A percentile compares a stretch with the other conserved stretches of the same genome.
Conservation (phyloP, 2,888 invertebrate species). For the Hermaeophaga mercurialis region DNA sequence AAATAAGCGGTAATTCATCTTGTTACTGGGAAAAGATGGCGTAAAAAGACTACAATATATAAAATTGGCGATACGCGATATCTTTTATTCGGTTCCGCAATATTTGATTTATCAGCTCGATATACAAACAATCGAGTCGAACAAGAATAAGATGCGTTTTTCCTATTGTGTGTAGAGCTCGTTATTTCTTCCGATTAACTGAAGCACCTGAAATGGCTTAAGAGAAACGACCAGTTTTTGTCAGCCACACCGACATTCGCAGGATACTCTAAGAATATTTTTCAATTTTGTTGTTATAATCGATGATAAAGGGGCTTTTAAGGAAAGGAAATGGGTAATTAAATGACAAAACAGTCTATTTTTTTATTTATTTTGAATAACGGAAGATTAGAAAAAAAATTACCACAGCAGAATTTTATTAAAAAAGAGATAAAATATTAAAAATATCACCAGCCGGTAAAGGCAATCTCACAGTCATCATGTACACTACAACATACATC, state of each 20-base stretch:
- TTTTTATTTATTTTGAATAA: no score
- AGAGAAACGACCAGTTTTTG: conserved; percentile 51
- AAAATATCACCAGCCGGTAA: no score
- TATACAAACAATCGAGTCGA: conserved; percentile 41
- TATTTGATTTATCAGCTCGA: conserved; percentile 37
- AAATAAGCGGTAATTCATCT: conserved; percentile 25
- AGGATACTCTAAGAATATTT: conserved; percentile 12
- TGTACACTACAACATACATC: no score
- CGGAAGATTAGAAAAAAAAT: no score
- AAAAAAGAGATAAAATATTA: no score
- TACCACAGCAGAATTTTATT: no score
- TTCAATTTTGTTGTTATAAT: neutral
- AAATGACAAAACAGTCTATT: no score
- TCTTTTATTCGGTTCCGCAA: conserved; percentile 30
- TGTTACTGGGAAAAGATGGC: conserved; percentile 21
- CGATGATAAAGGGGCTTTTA: neutral
- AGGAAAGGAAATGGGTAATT: no score
- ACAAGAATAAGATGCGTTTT: conserved; percentile 44
- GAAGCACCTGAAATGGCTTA: conserved; percentile 54
- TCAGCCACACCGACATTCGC: conserved; percentile 28
- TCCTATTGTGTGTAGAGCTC: conserved; percentile 46
- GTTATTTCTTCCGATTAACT: conserved; percentile 54
- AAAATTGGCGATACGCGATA: conserved; percentile 27
- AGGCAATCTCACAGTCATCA: no score
- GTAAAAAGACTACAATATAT: conserved; percentile 30